Evolutionary conservation across 2,888 invertebrate species (phyloP).

Genomic region (Cistogaster globosa): DNA sequence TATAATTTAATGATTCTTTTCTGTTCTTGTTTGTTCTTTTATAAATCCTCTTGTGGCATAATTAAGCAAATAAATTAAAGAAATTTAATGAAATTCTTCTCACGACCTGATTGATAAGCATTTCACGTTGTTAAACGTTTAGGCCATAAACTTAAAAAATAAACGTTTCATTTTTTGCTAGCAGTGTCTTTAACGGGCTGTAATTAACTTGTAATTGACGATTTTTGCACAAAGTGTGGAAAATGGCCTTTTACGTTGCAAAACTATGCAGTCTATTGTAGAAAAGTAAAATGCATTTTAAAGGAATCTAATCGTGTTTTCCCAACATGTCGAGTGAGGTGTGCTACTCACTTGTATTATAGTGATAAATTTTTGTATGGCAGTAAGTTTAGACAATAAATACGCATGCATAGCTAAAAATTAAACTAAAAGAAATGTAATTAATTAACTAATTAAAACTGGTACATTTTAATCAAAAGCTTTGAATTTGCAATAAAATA

Average conservation of each 20-base stretch:
- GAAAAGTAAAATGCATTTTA: slow-evolving; percentile 51
- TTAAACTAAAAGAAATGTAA: slow-evolving; percentile 49
- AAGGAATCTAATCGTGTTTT: slow-evolving; percentile 64
- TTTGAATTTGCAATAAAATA: slow-evolving; percentile 37
- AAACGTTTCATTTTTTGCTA: slow-evolving; percentile 14
- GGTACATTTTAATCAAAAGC: slow-evolving; percentile 55
- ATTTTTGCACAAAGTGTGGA: slow-evolving; percentile 61
- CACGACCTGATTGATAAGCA: slow-evolving; percentile 43
- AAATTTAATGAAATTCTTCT: slow-evolving; percentile 40
- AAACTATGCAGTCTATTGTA: slow-evolving; percentile 40
- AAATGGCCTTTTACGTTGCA: slow-evolving; percentile 60
- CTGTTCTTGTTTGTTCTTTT: too few species aligned
- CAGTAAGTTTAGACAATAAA: not conserved
- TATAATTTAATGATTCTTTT: too few species aligned
- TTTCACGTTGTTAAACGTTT: slow-evolving; percentile 41
- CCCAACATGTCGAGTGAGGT: slow-evolving; percentile 48
- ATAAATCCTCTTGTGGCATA: slow-evolving; percentile 1
- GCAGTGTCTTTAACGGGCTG: slow-evolving; percentile 35
- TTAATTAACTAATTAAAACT: slow-evolving; percentile 69
- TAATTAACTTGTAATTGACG: slow-evolving; percentile 71
- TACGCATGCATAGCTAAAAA: slow-evolving; percentile 1
- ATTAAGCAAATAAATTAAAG: slow-evolving; percentile 7
- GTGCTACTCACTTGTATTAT: not conserved
- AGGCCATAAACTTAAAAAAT: slow-evolving; percentile 44
- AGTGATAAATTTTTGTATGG: too few species aligned